Percentiles rank a stretch among this genome's conserved stretches.
Evolutionary conservation across 1,140 invertebrate species (phyloP).

Genomic region (Radopholus similis): DNA sequence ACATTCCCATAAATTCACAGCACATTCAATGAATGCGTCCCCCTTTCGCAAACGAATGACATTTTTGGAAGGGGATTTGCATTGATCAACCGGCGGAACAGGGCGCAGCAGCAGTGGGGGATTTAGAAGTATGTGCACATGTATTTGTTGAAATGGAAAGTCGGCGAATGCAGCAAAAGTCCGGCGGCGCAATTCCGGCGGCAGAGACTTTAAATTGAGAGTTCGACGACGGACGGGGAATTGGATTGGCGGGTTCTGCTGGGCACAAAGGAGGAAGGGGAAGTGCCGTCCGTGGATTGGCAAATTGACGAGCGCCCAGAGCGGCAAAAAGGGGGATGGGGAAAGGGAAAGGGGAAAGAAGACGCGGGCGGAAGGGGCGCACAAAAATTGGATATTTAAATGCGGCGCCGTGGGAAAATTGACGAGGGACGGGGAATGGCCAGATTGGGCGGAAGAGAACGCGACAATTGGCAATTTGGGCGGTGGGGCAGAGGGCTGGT

Average conservation of each 20-base stretch:
- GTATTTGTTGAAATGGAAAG: too few species aligned
- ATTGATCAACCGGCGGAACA: too few species aligned
- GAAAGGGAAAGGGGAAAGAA: not conserved
- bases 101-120: too few species aligned
- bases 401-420: not conserved
- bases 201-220: not conserved
- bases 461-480: not conserved
- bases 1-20: too few species aligned
- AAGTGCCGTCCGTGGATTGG: not conserved
- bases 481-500: not conserved
- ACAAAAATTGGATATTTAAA: too few species aligned
- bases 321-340: not conserved
- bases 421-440: not conserved
- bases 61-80: too few species aligned
- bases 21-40: too few species aligned
- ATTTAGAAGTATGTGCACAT: too few species aligned
- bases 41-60: too few species aligned
- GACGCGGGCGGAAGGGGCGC: not conserved
- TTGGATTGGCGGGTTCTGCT: not conserved
- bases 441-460: not conserved
- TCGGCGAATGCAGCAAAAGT: too few species aligned
- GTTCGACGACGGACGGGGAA: not conserved
- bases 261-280: not conserved
- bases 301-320: slow-evolving; percentile 1
- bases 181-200: too few species aligned